phyloP scores from a whole-genome alignment of 2,797 vertebrate genomes.

The Thamnophis elegans region DNA sequence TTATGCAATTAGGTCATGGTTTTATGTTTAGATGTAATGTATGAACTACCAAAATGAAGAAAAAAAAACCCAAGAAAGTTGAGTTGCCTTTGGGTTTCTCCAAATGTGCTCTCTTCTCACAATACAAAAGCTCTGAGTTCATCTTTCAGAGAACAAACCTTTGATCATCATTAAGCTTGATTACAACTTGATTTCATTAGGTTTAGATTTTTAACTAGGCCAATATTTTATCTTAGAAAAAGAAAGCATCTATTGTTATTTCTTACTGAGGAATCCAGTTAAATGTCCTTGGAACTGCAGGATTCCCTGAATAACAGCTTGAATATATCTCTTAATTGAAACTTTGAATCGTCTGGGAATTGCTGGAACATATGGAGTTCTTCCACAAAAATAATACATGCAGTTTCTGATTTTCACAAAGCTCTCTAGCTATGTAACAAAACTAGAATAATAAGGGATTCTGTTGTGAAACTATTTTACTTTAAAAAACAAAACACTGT shows the following conservation, averaged over 20 bases:
- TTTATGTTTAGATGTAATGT: background rate
- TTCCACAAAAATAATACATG: background rate
- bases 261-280: background rate
- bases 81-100: background rate
- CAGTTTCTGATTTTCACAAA: background rate
- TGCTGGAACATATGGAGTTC: background rate
- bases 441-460: background rate
- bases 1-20: background rate
- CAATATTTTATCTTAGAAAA: background rate
- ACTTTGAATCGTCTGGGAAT: background rate
- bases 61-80: background rate
- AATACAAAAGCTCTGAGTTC: background rate
- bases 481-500: background rate
- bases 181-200: background rate
- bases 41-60: background rate
- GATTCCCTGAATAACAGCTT: background rate
- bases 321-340: background rate
- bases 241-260: background rate
- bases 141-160: background rate
- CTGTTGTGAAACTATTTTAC: background rate
- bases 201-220: background rate
- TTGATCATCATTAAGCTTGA: background rate
- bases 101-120: background rate
- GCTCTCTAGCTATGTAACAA: background rate
- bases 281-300: background rate